phyloP scores from a whole-genome alignment of 2,888 invertebrate genomes.

The Adela reaumurella region DNA sequence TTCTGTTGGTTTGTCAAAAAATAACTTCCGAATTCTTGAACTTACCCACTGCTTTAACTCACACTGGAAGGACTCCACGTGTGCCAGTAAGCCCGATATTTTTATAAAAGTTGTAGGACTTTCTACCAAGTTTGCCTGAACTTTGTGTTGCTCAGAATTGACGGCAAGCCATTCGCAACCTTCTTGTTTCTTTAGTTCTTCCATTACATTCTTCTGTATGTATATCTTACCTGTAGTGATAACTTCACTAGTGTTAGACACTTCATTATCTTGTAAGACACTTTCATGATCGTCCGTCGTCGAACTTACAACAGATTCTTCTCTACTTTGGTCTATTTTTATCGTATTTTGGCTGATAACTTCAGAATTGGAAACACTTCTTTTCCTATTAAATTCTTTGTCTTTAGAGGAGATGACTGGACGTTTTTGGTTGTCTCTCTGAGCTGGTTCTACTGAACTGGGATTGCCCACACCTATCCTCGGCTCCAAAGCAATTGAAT shows the following conservation, averaged over 20 bases:
- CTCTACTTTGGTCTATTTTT: too few species aligned
- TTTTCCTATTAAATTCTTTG: neutral
- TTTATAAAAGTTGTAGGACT: conserved; percentile 29
- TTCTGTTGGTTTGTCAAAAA: neutral
- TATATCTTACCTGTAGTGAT: conserved; percentile 46
- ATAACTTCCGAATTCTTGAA: neutral
- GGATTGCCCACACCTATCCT: too few species aligned
- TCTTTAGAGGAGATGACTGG: neutral
- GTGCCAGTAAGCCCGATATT: conserved; percentile 42
- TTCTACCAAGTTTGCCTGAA: conserved; percentile 35
- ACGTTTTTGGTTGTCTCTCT: neutral
- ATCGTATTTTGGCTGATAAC: too few species aligned
- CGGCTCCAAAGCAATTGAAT: too few species aligned
- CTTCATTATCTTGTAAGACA: conserved; percentile 45
- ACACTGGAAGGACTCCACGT: conserved; percentile 51
- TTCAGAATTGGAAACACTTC: neutral
- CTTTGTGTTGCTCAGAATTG: conserved; percentile 25
- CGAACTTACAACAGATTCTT: conserved; percentile 19
- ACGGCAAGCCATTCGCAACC: conserved; percentile 42
- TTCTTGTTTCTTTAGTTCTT: conserved; percentile 39
- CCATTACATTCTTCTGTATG: conserved; percentile 41
- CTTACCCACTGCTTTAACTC: conserved; percentile 38
- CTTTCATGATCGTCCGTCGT: conserved; percentile 36
- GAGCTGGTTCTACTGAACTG: neutral
- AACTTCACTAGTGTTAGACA: conserved; percentile 40